These are phyloP conservation scores for Portevinia maculata DNA, from an alignment of 2,888 invertebrate species.

Conservation along the genomic window DNA sequence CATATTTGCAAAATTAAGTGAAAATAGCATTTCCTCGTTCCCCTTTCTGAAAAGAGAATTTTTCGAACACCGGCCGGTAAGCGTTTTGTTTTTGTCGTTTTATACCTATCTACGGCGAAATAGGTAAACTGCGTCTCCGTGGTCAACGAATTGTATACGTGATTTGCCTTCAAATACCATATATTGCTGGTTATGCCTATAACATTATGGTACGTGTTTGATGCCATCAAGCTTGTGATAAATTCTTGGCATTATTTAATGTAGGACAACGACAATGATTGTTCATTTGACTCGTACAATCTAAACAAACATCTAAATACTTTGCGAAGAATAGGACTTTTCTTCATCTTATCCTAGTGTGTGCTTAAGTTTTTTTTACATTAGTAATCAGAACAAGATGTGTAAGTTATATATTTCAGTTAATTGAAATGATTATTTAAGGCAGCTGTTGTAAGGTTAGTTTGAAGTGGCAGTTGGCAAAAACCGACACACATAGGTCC, in stretches of 20 bases:
- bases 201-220: conserved; percentile 30
- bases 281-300: neutral
- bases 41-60: neutral
- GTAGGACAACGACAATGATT: neutral
- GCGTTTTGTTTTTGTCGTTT: neutral
- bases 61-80: neutral
- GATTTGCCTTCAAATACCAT: conserved; percentile 45
- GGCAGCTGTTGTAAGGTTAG: no score
- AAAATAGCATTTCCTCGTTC: neutral
- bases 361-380: neutral
- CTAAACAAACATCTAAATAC: neutral
- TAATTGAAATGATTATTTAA: no score
- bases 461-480: no score
- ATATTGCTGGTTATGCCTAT: neutral
- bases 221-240: conserved; percentile 30
- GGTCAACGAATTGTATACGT: conserved; percentile 40
- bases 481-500: no score
- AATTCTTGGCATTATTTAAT: conserved; percentile 34
- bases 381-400: conserved; percentile 1
- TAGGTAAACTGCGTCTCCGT: conserved; percentile 43
- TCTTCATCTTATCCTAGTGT: neutral
- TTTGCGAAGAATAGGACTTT: neutral
- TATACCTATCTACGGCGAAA: neutral
- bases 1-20: neutral
- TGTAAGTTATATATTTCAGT: no score